phyloP scores from a whole-genome alignment of 2,888 invertebrate genomes.

The Cephus nigrinus region DNA sequence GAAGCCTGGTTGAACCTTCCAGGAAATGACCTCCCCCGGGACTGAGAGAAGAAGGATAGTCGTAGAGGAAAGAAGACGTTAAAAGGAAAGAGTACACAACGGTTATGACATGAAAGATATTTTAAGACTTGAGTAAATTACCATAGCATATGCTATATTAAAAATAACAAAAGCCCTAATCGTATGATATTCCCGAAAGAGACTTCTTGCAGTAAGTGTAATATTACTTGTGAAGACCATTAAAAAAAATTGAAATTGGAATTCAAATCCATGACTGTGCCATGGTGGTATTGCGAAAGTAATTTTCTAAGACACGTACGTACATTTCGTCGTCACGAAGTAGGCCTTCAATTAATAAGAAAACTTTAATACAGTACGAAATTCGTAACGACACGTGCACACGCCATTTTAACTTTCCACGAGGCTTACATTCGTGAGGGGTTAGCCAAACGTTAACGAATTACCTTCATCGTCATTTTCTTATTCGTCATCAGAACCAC shows the following conservation, averaged over 20 bases:
- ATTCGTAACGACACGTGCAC: background rate
- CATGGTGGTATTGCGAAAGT: background rate
- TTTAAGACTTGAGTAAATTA: background rate
- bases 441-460: background rate
- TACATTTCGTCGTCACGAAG: background rate
- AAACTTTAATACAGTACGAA: background rate
- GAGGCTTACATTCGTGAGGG: background rate
- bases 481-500: background rate
- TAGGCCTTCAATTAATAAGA: background rate
- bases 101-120: background rate
- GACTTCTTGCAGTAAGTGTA: background rate
- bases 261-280: background rate
- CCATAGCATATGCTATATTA: background rate
- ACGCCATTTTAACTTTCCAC: background rate
- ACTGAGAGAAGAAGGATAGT: background rate
- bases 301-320: background rate
- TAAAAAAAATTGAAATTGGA: background rate
- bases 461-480: background rate
- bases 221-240: background rate
- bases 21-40: background rate
- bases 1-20: background rate
- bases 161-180: background rate
- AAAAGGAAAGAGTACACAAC: background rate
- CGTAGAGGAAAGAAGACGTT: background rate
- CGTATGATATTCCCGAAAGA: background rate